Conservation (phyloP, 2,888 invertebrate genomes). For the Drosophila rubida region DNA sequence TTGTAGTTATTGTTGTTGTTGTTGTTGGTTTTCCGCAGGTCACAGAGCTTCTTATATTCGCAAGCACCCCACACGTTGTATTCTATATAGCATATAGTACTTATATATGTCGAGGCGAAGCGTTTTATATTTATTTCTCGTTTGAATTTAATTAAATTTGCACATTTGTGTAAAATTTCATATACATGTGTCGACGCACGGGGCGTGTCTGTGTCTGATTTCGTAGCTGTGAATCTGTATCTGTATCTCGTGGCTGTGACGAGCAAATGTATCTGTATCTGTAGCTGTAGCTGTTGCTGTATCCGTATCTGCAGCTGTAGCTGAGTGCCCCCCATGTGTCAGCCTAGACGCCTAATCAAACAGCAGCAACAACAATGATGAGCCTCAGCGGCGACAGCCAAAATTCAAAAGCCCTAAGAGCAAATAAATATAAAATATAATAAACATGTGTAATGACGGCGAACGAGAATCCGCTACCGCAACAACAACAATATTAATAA, state of each 20-base stretch:
- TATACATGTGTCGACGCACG: conserved; percentile 55
- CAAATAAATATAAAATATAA: conserved; percentile 47
- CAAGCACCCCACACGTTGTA: conserved; percentile 29
- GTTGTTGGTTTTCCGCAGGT: conserved; percentile 32
- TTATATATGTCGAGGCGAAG: conserved; percentile 57
- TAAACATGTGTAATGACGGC: conserved; percentile 67
- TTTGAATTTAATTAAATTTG: conserved; percentile 81
- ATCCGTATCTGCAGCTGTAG: conserved; percentile 16
- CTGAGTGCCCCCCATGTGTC: conserved; percentile 68
- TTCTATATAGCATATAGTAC: conserved; percentile 34
- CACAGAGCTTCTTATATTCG: conserved; percentile 47
- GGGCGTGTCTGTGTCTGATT: conserved; percentile 42
- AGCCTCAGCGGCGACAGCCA: conserved; percentile 49
- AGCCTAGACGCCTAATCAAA: conserved; percentile 78
- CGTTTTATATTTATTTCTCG: conserved; percentile 75
- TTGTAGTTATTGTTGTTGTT: conserved; percentile 11
- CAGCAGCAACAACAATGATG: conserved; percentile 50
- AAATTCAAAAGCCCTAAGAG: conserved; percentile 55
- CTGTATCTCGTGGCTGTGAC: conserved; percentile 23
- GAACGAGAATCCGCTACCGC: conserved; percentile 34
- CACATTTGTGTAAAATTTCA: conserved; percentile 80
- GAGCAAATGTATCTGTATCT: conserved; percentile 24
- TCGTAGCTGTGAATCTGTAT: conserved; percentile 25
- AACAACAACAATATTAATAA: conserved; percentile 19
- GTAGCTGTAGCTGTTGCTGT: conserved; percentile 17